Percentiles rank a stretch among this genome's conserved stretches.
Evolutionary conservation across 2,888 invertebrate species (phyloP).

Genomic region (Megastigmus dorsalis): DNA sequence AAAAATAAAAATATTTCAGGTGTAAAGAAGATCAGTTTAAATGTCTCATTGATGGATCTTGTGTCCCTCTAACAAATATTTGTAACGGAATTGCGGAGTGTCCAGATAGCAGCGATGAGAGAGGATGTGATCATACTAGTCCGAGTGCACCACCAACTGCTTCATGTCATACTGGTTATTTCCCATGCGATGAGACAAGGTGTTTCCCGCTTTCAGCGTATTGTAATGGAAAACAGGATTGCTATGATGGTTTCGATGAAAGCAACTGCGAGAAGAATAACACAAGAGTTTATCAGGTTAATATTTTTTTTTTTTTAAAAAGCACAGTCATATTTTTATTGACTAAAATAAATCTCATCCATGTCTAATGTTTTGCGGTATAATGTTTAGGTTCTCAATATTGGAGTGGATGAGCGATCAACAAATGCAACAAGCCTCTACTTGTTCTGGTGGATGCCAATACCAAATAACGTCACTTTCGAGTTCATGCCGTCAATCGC

Average conservation of each 20-base stretch:
- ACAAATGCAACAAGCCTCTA: conserved; percentile 80
- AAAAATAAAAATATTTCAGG: conserved; percentile 49
- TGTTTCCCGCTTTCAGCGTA: conserved; percentile 79
- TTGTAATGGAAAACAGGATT: conserved; percentile 83
- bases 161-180: conserved; percentile 76
- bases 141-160: conserved; percentile 70
- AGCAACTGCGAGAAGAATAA: conserved; percentile 77
- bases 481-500: conserved; percentile 84
- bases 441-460: conserved; percentile 80
- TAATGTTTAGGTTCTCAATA: conserved; percentile 76
- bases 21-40: conserved; percentile 76
- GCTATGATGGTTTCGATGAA: conserved; percentile 86
- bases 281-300: conserved; percentile 74
- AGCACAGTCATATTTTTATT: neutral
- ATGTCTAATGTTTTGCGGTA: too few relatives aligned
- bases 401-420: conserved; percentile 80
- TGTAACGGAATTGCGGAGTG: conserved; percentile 77
- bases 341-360: neutral
- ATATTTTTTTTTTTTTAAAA: neutral
- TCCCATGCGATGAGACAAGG: conserved; percentile 78
- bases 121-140: conserved; percentile 69
- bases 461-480: conserved; percentile 73
- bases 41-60: conserved; percentile 80
- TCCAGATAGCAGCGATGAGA: conserved; percentile 77
- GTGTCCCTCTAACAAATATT: conserved; percentile 75